Base-by-base conservation (phyloP, 2,888 invertebrate genomes). In the Temnothorax ravouxi region DNA sequence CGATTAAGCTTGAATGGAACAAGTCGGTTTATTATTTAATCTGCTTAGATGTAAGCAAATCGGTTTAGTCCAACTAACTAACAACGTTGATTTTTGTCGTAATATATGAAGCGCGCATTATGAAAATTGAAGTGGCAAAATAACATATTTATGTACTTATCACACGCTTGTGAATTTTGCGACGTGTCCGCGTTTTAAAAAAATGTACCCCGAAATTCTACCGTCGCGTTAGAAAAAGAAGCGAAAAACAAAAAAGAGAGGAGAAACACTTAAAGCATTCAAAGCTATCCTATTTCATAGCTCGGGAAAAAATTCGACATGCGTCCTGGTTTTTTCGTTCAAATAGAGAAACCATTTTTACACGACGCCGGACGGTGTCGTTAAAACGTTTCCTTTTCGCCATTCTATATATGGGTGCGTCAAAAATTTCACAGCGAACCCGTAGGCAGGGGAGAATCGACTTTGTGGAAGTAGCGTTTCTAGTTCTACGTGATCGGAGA, bases 401-500 rank as follows among this genome's bases (percentile, higher is more conserved):
- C 9, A 47, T 13, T 52, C 38, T 34, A 62, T 77, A n/a, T n/a
- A 77, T 6, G 38, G 38, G 8, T 44, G 52, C 59, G 82, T 82
- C 79, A 75, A 75, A 75, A 81, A 75, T 81, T 81, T 44, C 52
- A 15, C 50, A n/a, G 29, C 25, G 62, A 1, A 21, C 15, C 44
- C 62, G 50, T 81, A 84, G 82, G 64, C 72, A 77, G 62, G n/a
- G 52, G 69, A 54, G 79, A 84, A 85, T 56, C 83, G 83, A 56
- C 80, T 80, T 79, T 83, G 79, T 72, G 79, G 81, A 76, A 74
- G 81, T 79, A 79, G 75, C 79, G 44, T 86, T 85, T 76, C 72
- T 34, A 64, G 72, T 69, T 87, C 71, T 90, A 90, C 90, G 90
- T 90, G 90, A 90, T 90, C 87, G 87, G 90, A 71, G 89, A 90